A percentile compares a stretch with the other conserved stretches of the same genome.
Conservation (phyloP, 2,113 vertebrate genomes). For the Paramisgurnus dabryanus region DNA sequence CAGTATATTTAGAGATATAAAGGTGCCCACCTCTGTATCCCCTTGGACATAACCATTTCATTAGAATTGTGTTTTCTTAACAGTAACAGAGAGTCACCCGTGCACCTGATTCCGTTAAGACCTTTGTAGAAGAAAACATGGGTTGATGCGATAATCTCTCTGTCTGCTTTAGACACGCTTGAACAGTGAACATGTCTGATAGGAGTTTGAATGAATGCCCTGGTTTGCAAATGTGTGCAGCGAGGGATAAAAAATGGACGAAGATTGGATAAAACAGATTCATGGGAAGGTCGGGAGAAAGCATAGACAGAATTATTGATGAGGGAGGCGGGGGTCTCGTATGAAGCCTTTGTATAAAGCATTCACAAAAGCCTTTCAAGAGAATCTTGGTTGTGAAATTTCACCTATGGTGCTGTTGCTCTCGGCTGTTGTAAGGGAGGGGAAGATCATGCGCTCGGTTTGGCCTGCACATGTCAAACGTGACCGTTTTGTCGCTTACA, state of each 20-base stretch:
- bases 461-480: neutral
- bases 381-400: slow-evolving; percentile 31
- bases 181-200: slow-evolving; percentile 18
- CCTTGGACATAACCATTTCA: no score
- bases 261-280: slow-evolving; percentile 46
- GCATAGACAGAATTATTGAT: slow-evolving; percentile 59
- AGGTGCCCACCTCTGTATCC: no score
- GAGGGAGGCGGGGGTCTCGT: slow-evolving; percentile 46
- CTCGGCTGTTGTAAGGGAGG: neutral
- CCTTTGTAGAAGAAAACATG: neutral
- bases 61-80: no score
- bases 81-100: no score
- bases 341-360: slow-evolving; percentile 49
- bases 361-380: slow-evolving; percentile 53
- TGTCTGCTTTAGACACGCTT: slow-evolving; percentile 13
- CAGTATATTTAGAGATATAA: no score
- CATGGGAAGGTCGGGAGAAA: slow-evolving; percentile 43
- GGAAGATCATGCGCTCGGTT: neutral
- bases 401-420: slow-evolving; percentile 40
- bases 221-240: neutral
- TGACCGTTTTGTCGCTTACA: neutral
- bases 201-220: slow-evolving; percentile 8
- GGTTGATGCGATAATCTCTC: slow-evolving; percentile 25
- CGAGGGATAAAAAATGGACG: slow-evolving; percentile 20
- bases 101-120: neutral